These are phyloP conservation scores for Alosa alosa DNA, from an alignment of 2,113 vertebrate genomes.

Conservation along the genomic window DNA sequence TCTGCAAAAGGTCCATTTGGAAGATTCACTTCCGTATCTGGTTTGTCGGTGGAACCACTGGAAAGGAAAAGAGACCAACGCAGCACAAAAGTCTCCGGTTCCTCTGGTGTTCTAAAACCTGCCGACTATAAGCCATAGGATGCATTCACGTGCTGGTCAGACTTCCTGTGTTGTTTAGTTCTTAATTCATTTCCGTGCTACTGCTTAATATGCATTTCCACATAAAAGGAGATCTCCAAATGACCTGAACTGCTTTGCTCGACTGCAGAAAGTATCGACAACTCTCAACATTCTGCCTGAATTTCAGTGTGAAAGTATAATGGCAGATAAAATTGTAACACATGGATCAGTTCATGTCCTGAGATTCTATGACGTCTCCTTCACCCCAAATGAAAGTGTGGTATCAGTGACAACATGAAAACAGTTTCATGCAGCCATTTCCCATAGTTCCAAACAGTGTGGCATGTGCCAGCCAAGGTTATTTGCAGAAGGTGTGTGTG, in stretches of 20 bases:
- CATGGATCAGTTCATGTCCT: neutral
- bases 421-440: neutral
- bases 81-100: neutral
- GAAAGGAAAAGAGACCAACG: neutral
- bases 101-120: neutral
- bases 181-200: neutral
- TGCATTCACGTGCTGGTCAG: neutral
- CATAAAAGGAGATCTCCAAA: neutral
- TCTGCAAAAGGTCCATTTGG: neutral
- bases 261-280: neutral
- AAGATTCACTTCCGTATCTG: neutral
- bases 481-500: neutral
- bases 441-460: neutral
- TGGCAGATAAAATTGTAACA: neutral
- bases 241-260: neutral
- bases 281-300: neutral
- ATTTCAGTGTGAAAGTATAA: neutral
- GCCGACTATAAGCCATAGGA: neutral
- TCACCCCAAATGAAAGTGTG: neutral
- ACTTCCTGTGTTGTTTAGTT: neutral
- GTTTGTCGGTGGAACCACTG: neutral
- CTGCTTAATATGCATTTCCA: neutral
- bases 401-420: neutral
- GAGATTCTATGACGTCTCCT: too few relatives aligned
- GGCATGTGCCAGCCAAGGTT: neutral